Conservation (phyloP, 2,797 vertebrate species). For the Dryobates pubescens region DNA sequence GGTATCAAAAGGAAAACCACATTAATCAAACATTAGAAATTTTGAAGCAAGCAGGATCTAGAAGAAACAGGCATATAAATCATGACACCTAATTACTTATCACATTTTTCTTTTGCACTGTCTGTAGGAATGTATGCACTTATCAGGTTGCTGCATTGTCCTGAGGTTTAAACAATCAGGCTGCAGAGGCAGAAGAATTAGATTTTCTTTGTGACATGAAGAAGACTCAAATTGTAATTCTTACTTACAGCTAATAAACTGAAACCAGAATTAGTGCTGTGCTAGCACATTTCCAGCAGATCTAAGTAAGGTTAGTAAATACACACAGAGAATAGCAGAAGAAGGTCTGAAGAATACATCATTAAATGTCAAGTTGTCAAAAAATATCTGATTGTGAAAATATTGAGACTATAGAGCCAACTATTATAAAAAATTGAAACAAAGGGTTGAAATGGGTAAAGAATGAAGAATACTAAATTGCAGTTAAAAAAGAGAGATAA, state of each 20-base stretch:
- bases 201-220: neutral
- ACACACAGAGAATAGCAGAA: neutral
- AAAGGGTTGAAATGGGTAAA: neutral
- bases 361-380: neutral
- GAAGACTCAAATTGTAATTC: neutral
- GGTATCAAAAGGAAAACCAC: constrained; percentile 54
- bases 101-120: neutral
- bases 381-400: neutral
- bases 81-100: constrained; percentile 28
- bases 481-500: neutral
- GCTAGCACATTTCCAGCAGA: neutral
- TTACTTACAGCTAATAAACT: neutral
- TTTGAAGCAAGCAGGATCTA: constrained; percentile 43
- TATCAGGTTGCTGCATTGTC: neutral
- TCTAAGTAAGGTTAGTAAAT: constrained; percentile 5
- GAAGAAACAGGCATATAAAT: constrained; percentile 62
- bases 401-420: neutral
- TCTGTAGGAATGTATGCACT: neutral
- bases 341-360: neutral
- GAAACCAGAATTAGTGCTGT: neutral
- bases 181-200: neutral
- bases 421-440: neutral
- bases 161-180: neutral
- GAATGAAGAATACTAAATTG: neutral
- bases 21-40: constrained; percentile 68